Conservation (phyloP, 1,140 invertebrate genomes). For the Drosophila aff. region DNA sequence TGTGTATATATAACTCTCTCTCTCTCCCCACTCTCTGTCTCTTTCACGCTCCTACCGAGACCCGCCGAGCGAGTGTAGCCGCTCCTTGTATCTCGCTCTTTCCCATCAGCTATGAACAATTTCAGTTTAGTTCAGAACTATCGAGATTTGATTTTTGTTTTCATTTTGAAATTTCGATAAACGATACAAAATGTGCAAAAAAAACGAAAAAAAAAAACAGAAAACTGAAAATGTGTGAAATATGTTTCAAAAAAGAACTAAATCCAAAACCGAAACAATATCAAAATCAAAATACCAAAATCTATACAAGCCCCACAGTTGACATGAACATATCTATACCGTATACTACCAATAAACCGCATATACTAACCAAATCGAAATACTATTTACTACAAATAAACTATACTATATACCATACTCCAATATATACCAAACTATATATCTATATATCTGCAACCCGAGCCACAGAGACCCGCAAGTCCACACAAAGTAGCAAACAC, state of each 20-base stretch:
- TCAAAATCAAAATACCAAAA: conserved; percentile 27
- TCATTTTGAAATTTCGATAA: conserved; percentile 65
- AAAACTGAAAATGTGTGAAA: conserved; percentile 13
- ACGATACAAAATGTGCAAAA: conserved; percentile 28
- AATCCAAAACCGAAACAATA: conserved; percentile 15
- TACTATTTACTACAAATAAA: conserved; percentile 42
- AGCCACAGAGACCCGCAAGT: conserved; percentile 40
- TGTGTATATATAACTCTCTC: conserved; percentile 16
- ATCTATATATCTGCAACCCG: conserved; percentile 30
- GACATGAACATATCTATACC: conserved; percentile 50
- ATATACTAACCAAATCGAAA: conserved; percentile 44
- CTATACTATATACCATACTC: conserved; percentile 40
- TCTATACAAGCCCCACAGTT: conserved; percentile 33
- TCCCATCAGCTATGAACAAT: conserved; percentile 17
- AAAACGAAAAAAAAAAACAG: conserved; percentile 9
- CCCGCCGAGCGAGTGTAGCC: conserved; percentile 13
- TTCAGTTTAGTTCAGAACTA: conserved; percentile 38
- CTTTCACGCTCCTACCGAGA: conserved; percentile 21
- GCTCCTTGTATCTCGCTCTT: conserved; percentile 27
- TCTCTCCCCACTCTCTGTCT: conserved; percentile 20
- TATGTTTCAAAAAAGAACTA: conserved; percentile 13
- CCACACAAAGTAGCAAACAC: conserved; percentile 27
- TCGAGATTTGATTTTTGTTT: conserved; percentile 52
- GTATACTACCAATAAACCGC: conserved; percentile 47
- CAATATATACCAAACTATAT: conserved; percentile 32